Percentiles rank a stretch among this genome's conserved stretches.
Evolutionary conservation across 2,888 invertebrate species (phyloP).

Genomic region (Parochlus steinenii): DNA sequence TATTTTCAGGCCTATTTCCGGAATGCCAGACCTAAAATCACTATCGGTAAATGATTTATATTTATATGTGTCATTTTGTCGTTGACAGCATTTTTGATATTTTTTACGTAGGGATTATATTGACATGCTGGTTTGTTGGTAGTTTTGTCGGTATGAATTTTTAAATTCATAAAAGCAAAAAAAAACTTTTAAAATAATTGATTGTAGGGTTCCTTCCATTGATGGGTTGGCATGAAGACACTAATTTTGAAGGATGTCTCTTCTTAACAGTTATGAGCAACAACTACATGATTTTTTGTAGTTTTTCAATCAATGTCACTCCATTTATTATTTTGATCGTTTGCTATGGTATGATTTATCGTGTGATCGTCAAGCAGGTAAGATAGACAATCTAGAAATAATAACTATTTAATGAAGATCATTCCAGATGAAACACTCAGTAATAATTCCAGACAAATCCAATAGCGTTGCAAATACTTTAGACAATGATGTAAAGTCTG

Average conservation of each 20-base stretch:
- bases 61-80: too few species aligned
- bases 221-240: constrained; percentile 64
- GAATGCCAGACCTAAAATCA: too few species aligned
- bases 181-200: too few species aligned
- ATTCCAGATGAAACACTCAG: too few species aligned
- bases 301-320: constrained; percentile 81
- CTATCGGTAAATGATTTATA: too few species aligned
- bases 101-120: neutral
- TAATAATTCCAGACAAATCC: too few species aligned
- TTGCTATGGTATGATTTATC: constrained; percentile 83
- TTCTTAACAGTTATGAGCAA: constrained; percentile 89
- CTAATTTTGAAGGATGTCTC: constrained; percentile 43
- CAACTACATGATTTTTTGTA: constrained; percentile 79
- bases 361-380: constrained; percentile 81
- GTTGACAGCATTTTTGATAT: constrained; percentile 2
- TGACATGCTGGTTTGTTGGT: constrained; percentile 2
- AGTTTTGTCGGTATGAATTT: constrained; percentile 2
- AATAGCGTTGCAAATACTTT: too few species aligned
- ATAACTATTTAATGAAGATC: too few species aligned
- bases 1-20: too few species aligned
- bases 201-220: constrained; percentile 71
- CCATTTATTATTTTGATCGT: constrained; percentile 71
- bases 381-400: too few species aligned
- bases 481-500: too few species aligned
- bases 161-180: too few species aligned